Evolutionary conservation across 1,140 invertebrate genomes (phyloP), one percentile per base, ranked within the genome.

Genomic region (Melipona quadrifasciata): DNA sequence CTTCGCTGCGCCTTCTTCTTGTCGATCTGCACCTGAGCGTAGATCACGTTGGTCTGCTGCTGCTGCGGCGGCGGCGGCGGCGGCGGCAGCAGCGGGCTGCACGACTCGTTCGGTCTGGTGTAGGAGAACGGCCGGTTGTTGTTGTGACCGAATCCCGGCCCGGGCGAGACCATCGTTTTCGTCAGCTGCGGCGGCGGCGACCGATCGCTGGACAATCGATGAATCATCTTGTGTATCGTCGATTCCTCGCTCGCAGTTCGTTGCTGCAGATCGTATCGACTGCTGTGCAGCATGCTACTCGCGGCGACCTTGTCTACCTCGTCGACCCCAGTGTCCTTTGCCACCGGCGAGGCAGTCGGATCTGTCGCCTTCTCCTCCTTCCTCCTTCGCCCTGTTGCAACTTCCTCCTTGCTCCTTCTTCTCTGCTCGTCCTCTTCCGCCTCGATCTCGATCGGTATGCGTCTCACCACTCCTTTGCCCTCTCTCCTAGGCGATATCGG

Each of bases 51-150:
- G 75, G 92, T 90, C 77, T 92, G 93, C n/a, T n/a, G n/a, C n/a
- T n/a, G n/a, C n/a, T n/a, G n/a, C 31, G 31, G 31, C 11, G 86
- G 78, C 4, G 90, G 87, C 5, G 91, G 90, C 19, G 89, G 82
- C 31, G 31, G 31, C 11, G 86, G 78, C 4, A 89, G 87, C 5
- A 91, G 90, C 19, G 89, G 82, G n/a, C 84, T 84, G 74, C 84
- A 88, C 21, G 88, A 90, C 19, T 94, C 94, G 80, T 96, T 96
- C 5, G 96, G 95, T 87, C 95, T 95, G 0, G 96, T 97, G 86
- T 97, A 97, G 1, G 97, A 97, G 92, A 97, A 97, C 17, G 97
- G 97, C 90, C 97, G 95, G 89, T 97, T 97, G 87, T 96, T 96
- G 90, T 97, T 97, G 88, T 96, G 96, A 19, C 96, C 95, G 57